Percentiles rank a stretch among this genome's conserved stretches.
These are phyloP conservation scores for Timema podura DNA, from an alignment of 2,888 invertebrate genomes.

Conservation along the genomic window DNA sequence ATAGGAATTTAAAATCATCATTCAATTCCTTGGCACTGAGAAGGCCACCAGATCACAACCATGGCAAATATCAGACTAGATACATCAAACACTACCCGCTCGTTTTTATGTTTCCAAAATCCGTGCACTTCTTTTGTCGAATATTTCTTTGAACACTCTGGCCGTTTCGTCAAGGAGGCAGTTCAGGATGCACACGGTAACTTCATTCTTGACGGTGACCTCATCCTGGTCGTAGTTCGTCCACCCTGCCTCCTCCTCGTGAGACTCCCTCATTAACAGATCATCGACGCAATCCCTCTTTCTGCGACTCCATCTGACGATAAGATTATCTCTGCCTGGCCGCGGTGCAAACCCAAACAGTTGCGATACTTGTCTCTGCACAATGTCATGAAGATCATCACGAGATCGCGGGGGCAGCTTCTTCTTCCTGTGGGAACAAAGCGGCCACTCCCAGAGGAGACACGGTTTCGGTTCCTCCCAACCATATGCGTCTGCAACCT, in stretches of 20 bases:
- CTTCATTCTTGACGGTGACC: conserved; percentile 55
- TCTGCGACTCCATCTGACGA: conserved; percentile 59
- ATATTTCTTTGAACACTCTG: conserved; percentile 19
- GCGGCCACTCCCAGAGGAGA: conserved; percentile 21
- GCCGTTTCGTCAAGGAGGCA: conserved; percentile 51
- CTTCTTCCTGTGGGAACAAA: neutral
- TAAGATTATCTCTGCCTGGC: conserved; percentile 52
- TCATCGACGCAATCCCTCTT: conserved; percentile 68
- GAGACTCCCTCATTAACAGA: conserved; percentile 64
- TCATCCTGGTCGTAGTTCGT: conserved; percentile 69
- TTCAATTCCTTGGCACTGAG: no score
- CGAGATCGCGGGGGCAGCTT: conserved; percentile 35
- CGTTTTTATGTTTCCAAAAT: no score
- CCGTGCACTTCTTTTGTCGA: neutral
- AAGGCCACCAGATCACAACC: no score
- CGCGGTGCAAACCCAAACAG: conserved; percentile 52
- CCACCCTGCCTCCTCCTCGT: conserved; percentile 69
- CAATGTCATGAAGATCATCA: conserved; percentile 49
- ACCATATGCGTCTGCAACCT: conserved; percentile 6
- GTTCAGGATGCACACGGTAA: conserved; percentile 48
- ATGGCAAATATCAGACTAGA: no score
- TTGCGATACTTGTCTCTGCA: conserved; percentile 51
- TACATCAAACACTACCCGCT: no score
- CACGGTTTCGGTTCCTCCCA: neutral
- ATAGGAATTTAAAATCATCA: no score